A percentile compares a stretch with the other conserved stretches of the same genome.
These are phyloP conservation scores for Sterna hirundo DNA, from an alignment of 2,113 vertebrate genomes.

Conservation along the genomic window DNA sequence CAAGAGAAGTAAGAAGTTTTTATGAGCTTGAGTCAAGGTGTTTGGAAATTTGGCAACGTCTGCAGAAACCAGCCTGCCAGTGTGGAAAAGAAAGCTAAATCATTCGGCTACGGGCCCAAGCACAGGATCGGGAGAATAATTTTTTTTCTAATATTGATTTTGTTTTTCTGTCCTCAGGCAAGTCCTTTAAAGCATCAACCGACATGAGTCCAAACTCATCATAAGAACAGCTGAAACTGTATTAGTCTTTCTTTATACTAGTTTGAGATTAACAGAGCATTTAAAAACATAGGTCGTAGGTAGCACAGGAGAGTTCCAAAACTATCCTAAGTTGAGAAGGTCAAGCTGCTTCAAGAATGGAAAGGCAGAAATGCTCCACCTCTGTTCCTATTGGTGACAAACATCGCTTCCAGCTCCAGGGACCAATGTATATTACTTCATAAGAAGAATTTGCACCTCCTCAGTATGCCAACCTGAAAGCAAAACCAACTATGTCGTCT, in stretches of 20 bases:
- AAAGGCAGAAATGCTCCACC: background rate
- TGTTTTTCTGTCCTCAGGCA: background rate
- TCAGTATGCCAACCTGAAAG: background rate
- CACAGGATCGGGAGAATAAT: background rate
- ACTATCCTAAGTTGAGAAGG: background rate
- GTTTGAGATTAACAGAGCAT: background rate
- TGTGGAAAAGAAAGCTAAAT: background rate
- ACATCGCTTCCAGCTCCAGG: background rate
- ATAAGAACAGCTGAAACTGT: background rate
- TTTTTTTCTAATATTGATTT: background rate
- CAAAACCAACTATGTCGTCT: background rate
- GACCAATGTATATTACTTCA: background rate
- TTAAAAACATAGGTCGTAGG: background rate
- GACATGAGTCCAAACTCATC: background rate
- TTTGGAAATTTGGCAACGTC: background rate
- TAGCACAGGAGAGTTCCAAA: background rate
- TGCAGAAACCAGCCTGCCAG: background rate
- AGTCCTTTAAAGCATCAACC: background rate
- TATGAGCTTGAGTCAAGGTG: constrained; percentile 1
- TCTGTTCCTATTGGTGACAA: background rate
- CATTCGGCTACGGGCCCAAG: background rate
- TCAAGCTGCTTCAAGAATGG: background rate
- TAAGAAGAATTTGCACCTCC: background rate
- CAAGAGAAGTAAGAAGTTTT: background rate
- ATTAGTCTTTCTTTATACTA: background rate